phyloP scores from a whole-genome alignment of 2,113 vertebrate species.

The Scatophagus argus region DNA sequence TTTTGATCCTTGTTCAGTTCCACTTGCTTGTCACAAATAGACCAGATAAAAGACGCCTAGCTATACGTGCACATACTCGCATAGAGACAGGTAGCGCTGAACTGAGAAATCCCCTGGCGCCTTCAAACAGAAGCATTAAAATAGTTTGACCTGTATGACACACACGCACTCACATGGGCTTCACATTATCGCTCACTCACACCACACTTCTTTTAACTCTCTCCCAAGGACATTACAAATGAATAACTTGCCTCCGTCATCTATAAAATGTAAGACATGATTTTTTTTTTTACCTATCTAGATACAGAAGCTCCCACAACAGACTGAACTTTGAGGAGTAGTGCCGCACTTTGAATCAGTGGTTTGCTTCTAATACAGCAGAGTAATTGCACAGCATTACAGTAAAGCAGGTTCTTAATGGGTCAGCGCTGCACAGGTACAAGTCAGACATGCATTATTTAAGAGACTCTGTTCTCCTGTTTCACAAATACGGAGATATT shows the following conservation, averaged over 20 bases:
- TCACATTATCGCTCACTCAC: slow-evolving; percentile 29
- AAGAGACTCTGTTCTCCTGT: slow-evolving; percentile 62
- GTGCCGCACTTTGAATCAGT: slow-evolving; percentile 45
- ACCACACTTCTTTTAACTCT: slow-evolving; percentile 23
- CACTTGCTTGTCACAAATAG: slow-evolving; percentile 58
- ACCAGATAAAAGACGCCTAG: slow-evolving; percentile 54
- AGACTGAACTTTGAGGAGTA: slow-evolving; percentile 32
- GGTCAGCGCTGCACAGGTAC: slow-evolving; percentile 60
- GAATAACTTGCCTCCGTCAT: not conserved
- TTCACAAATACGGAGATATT: slow-evolving; percentile 62
- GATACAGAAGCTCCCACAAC: slow-evolving; percentile 18
- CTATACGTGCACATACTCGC: slow-evolving; percentile 20
- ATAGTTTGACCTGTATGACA: slow-evolving; percentile 66
- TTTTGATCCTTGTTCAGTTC: slow-evolving; percentile 49
- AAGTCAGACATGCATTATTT: slow-evolving; percentile 73
- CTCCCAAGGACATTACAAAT: slow-evolving; percentile 12
- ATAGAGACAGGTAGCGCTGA: slow-evolving; percentile 25
- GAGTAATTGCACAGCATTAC: slow-evolving; percentile 61
- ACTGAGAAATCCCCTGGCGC: slow-evolving; percentile 33
- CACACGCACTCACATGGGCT: slow-evolving; percentile 22
- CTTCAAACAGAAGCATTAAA: slow-evolving; percentile 55
- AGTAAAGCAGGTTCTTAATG: slow-evolving; percentile 58
- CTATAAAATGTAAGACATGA: not conserved
- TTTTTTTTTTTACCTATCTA: not conserved
- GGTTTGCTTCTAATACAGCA: slow-evolving; percentile 20